Percentiles rank a stretch among this genome's conserved stretches.
Conservation (phyloP, 1,140 invertebrate species). For the Anoplophora glabripennis region DNA sequence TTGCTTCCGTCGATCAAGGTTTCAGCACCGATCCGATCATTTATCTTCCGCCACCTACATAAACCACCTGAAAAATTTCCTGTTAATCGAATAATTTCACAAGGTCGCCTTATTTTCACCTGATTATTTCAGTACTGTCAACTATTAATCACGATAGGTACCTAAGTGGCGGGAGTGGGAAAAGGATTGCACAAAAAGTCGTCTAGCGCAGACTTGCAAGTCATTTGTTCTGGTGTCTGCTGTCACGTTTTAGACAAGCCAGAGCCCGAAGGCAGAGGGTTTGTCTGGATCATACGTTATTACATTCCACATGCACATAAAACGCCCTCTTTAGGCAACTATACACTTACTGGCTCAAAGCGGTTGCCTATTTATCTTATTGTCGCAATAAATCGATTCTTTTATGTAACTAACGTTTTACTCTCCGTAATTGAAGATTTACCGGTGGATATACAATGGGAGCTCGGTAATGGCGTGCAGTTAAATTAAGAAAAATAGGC, state of each 20-base stretch:
- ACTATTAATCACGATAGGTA: conserved; percentile 13
- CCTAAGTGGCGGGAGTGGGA: background rate
- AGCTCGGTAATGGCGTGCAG: no score
- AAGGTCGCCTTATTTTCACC: no score
- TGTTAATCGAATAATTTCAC: no score
- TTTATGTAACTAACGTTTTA: conserved; percentile 4
- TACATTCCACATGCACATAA: background rate
- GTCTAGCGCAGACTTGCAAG: conserved; percentile 25
- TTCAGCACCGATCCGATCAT: no score
- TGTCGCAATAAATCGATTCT: conserved; percentile 4
- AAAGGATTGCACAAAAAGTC: conserved; percentile 15
- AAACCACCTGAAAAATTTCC: no score
- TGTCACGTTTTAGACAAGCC: conserved; percentile 18
- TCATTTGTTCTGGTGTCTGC: conserved; percentile 27
- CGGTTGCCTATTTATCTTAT: conserved; percentile 4
- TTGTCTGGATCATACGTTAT: background rate
- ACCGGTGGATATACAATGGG: conserved; percentile 1
- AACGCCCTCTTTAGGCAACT: background rate
- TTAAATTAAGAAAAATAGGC: no score
- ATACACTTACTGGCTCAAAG: background rate
- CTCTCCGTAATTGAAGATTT: conserved; percentile 3
- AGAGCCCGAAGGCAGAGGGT: background rate
- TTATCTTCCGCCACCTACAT: no score
- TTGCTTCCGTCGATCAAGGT: no score
- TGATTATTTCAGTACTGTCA: conserved; percentile 1